These are phyloP conservation scores for Australoheros facetus DNA, from an alignment of 2,797 vertebrate genomes.

Conservation along the genomic window DNA sequence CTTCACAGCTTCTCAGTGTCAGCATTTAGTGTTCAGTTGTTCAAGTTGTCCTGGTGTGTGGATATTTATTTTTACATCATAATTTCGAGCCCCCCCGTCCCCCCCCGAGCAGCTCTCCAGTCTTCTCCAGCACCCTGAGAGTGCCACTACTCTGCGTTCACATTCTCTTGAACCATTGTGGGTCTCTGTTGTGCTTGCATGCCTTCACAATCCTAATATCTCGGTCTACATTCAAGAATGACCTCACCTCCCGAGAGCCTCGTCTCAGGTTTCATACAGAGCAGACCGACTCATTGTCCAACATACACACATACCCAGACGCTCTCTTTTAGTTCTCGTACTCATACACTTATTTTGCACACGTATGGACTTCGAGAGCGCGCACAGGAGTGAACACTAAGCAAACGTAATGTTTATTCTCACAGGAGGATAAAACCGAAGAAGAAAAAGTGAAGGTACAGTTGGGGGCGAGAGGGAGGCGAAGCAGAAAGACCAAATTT, in stretches of 20 bases:
- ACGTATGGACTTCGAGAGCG: not conserved
- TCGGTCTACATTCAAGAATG: constrained; percentile 57
- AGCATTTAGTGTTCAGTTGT: not conserved
- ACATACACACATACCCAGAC: constrained; percentile 17
- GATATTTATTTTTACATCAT: not conserved
- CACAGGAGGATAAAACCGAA: not conserved
- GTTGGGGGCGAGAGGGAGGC: not conserved
- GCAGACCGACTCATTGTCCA: constrained; percentile 23
- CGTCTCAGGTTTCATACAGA: constrained; percentile 64
- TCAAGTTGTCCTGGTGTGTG: rapidly evolving
- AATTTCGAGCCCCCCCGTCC: not conserved
- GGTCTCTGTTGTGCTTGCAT: not conserved
- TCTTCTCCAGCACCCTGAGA: too few species aligned
- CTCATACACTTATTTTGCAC: not conserved
- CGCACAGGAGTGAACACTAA: not conserved
- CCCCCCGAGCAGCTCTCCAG: too few species aligned
- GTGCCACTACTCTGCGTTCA: not conserved
- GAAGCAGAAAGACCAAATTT: constrained; percentile 42
- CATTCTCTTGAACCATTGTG: not conserved
- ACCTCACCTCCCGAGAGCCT: constrained; percentile 62
- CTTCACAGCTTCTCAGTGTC: not conserved
- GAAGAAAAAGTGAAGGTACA: not conserved
- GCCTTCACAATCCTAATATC: constrained; percentile 49
- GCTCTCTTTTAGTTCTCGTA: constrained; percentile 5
- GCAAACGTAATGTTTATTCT: not conserved